Conservation (phyloP, 1,140 invertebrate genomes). For the Drosophila pectinifera region DNA sequence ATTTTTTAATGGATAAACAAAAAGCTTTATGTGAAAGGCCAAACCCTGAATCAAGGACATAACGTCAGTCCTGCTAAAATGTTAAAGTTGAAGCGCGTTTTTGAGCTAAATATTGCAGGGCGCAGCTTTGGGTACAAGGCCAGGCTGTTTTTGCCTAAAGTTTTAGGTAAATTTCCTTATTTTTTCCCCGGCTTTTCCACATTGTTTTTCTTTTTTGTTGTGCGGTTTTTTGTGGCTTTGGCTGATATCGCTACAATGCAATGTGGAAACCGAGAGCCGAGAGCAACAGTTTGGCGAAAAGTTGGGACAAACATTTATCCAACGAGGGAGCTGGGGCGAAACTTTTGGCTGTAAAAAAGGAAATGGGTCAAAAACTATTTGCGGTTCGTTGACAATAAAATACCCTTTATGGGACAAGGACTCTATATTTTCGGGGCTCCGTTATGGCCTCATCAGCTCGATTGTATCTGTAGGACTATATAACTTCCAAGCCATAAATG, state of each 20-base stretch:
- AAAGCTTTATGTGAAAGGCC: fast-evolving
- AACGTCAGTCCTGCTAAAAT: background rate
- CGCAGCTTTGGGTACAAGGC: conserved; percentile 24
- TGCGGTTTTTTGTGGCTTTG: conserved; percentile 26
- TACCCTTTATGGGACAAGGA: conserved; percentile 30
- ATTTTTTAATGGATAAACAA: background rate
- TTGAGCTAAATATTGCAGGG: conserved; percentile 21
- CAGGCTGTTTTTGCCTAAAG: conserved; percentile 69
- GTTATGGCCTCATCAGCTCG: conserved; percentile 12
- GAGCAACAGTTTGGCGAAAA: conserved; percentile 77
- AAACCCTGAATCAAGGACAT: too few species aligned
- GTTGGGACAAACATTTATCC: conserved; percentile 77
- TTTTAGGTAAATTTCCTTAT: conserved; percentile 71
- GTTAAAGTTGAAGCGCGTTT: conserved; percentile 14
- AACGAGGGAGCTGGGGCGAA: conserved; percentile 51
- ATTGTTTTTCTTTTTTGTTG: conserved; percentile 29
- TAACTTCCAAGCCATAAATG: conserved; percentile 25
- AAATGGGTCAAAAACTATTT: conserved; percentile 55
- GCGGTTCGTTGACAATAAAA: conserved; percentile 58
- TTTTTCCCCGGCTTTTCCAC: conserved; percentile 15
- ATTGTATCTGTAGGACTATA: conserved; percentile 4
- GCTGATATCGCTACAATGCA: conserved; percentile 58
- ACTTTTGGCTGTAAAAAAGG: conserved; percentile 44
- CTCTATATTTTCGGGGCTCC: conserved; percentile 9
- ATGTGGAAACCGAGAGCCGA: conserved; percentile 37